phyloP scores from a whole-genome alignment of 2,113 vertebrate genomes.

The Hippocampus barbouri region DNA sequence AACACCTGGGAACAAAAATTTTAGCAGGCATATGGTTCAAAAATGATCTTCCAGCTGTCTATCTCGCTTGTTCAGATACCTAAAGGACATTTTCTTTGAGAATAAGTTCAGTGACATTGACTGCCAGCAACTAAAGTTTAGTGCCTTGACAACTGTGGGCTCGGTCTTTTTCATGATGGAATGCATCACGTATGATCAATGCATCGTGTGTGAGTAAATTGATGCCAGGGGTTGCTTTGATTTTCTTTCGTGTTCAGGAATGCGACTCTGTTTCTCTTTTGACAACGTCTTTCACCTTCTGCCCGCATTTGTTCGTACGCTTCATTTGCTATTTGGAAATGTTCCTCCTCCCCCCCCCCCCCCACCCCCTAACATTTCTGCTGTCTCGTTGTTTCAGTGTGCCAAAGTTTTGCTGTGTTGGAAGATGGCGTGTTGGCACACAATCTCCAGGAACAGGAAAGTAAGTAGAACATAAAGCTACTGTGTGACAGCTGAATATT shows the following conservation, averaged over 20 bases:
- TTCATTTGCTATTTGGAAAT: background rate
- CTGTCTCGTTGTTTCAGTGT: constrained; percentile 54
- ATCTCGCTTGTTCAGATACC: too few relatives aligned
- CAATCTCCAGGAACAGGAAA: constrained; percentile 76
- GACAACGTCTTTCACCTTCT: constrained; percentile 9
- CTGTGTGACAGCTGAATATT: constrained; percentile 1
- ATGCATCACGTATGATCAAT: constrained; percentile 3
- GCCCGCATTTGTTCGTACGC: background rate
- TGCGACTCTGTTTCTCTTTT: constrained; percentile 16
- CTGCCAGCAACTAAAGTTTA: background rate
- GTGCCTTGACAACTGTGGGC: constrained; percentile 11
- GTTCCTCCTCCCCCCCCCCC: background rate
- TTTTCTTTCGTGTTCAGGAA: constrained; percentile 13
- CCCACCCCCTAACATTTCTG: background rate
- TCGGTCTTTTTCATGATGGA: too few relatives aligned
- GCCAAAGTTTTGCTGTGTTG: constrained; percentile 70
- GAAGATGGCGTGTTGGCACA: constrained; percentile 73
- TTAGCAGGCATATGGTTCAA: background rate
- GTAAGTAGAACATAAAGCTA: constrained; percentile 46
- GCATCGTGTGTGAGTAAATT: constrained; percentile 16
- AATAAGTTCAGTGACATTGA: too few relatives aligned
- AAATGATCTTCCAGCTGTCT: too few relatives aligned
- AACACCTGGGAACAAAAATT: background rate
- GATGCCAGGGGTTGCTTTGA: constrained; percentile 13
- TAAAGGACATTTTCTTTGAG: too few relatives aligned